These are phyloP conservation scores for Pygoscelis adeliae DNA, from an alignment of 2,113 vertebrate genomes.

Conservation along the genomic window DNA sequence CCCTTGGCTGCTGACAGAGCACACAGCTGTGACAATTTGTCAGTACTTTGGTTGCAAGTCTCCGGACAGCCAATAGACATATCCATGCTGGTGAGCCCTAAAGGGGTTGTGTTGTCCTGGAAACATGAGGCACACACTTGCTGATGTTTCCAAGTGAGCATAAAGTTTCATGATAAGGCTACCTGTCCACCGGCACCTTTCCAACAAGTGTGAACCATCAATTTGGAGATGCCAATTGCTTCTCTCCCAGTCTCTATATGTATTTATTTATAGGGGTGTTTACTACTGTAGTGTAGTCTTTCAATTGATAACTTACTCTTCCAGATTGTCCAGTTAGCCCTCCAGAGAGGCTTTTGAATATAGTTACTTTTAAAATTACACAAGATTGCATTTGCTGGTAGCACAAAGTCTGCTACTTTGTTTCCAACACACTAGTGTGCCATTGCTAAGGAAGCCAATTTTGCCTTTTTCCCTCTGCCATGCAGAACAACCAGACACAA, in stretches of 20 bases:
- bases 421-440: not conserved
- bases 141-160: not conserved
- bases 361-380: not conserved
- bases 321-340: not conserved
- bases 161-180: not conserved
- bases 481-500: fast-evolving
- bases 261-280: not conserved
- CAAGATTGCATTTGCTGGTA: not conserved
- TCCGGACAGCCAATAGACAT: not conserved
- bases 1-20: not conserved
- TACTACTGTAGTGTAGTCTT: not conserved
- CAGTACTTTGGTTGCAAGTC: not conserved
- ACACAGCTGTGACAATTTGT: not conserved
- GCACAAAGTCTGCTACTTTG: not conserved
- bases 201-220: not conserved
- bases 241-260: not conserved
- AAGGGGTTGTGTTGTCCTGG: not conserved
- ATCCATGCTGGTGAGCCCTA: not conserved
- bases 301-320: fast-evolving
- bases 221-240: not conserved
- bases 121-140: fast-evolving
- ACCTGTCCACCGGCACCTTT: not conserved
- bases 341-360: not conserved
- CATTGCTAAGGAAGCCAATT: not conserved
- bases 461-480: not conserved